These are phyloP conservation scores for Camptogramma bilineatum DNA, from an alignment of 2,888 invertebrate genomes.

Conservation along the genomic window DNA sequence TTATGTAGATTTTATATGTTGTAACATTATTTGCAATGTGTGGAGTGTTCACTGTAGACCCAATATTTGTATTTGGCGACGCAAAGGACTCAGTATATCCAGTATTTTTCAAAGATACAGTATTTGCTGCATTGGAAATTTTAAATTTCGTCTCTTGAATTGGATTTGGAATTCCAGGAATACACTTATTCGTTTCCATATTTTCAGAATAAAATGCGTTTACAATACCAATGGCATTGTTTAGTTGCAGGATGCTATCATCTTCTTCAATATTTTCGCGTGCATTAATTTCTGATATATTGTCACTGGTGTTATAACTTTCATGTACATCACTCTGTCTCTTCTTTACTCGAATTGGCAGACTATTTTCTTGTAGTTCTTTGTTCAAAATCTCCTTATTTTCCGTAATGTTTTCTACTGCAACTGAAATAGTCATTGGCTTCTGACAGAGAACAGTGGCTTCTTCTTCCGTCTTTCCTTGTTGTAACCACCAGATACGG, in stretches of 20 bases:
- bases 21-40: not conserved
- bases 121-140: not conserved
- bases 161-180: not conserved
- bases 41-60: not conserved
- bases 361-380: not conserved
- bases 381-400: not conserved
- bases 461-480: conserved; percentile 24
- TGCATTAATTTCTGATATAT: not conserved
- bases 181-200: not conserved
- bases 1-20: conserved; percentile 9
- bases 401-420: not conserved
- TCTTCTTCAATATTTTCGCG: not conserved
- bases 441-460: conserved; percentile 9
- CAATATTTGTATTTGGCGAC: not conserved
- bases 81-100: not conserved
- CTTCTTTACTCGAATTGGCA: not conserved
- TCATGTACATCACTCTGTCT: not conserved
- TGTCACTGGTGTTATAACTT: not conserved
- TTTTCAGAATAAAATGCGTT: not conserved
- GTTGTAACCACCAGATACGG: conserved; percentile 13
- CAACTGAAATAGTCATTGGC: conserved; percentile 13
- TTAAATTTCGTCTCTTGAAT: not conserved
- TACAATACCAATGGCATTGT: not conserved
- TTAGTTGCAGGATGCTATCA: not conserved
- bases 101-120: not conserved